phyloP scores from a whole-genome alignment of 2,888 invertebrate genomes.

The Spodoptera exigua region DNA sequence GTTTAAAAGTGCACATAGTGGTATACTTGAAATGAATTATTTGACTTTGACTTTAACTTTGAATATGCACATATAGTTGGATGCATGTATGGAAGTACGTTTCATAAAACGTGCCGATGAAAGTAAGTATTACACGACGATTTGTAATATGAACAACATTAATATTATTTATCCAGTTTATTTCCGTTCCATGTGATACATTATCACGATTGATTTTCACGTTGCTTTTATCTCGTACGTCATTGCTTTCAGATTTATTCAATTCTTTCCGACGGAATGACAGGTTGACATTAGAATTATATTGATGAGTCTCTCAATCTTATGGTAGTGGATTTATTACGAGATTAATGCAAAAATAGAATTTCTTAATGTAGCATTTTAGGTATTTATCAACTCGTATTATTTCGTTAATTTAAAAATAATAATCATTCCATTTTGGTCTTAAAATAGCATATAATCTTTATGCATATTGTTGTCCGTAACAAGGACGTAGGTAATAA shows the following conservation, averaged over 20 bases:
- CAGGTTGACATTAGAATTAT: constrained; percentile 21
- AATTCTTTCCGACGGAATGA: constrained; percentile 32
- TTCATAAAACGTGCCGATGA: constrained; percentile 18
- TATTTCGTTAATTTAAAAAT: too few species aligned
- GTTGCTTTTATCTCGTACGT: constrained; percentile 44
- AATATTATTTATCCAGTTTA: constrained; percentile 31
- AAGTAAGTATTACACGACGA: constrained; percentile 7
- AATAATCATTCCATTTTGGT: constrained; percentile 4
- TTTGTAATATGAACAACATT: constrained; percentile 9
- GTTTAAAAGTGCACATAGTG: too few species aligned
- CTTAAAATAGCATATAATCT: constrained; percentile 8
- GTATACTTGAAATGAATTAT: too few species aligned
- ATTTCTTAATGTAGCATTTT: background rate
- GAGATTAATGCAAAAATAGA: background rate
- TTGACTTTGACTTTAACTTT: too few species aligned
- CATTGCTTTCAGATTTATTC: constrained; percentile 39
- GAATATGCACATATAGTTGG: too few species aligned
- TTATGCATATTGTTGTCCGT: constrained; percentile 29
- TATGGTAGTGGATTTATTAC: constrained; percentile 6
- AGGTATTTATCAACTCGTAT: background rate
- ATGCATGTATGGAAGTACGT: background rate
- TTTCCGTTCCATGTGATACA: constrained; percentile 39
- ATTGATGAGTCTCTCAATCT: constrained; percentile 22
- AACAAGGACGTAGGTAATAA: constrained; percentile 23
- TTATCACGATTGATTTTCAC: constrained; percentile 48